Conservation (phyloP, 2,113 vertebrate species). For the Upupa epops region DNA sequence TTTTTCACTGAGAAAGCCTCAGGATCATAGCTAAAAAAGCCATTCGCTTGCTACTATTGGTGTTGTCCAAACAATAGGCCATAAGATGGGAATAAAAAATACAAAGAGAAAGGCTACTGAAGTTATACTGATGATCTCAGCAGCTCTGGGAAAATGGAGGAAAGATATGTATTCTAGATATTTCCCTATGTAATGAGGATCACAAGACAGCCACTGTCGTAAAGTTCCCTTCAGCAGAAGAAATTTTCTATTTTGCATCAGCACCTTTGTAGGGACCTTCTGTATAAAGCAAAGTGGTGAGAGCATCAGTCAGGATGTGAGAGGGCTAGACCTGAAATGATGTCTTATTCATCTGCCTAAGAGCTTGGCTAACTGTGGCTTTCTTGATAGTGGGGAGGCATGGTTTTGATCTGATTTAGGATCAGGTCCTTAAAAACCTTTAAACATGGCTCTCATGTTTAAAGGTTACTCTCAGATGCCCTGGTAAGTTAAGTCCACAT, state of each 20-base stretch:
- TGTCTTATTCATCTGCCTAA: neutral
- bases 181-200: neutral
- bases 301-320: neutral
- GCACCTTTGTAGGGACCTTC: neutral
- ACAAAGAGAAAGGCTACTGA: neutral
- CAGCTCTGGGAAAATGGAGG: neutral
- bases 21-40: neutral
- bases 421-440: neutral
- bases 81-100: neutral
- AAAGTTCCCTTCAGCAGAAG: neutral
- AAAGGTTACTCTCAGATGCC: neutral
- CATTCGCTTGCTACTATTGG: neutral
- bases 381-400: neutral
- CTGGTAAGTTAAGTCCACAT: neutral
- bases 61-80: rapidly evolving
- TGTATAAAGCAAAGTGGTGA: neutral
- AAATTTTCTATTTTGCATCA: neutral
- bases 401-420: neutral
- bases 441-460: neutral
- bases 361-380: neutral
- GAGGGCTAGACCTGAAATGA: neutral
- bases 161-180: neutral
- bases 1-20: neutral
- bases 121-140: neutral
- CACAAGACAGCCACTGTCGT: neutral